Evolutionary conservation across 2,888 invertebrate species (phyloP).

Genomic region (Deilephila porcellus): DNA sequence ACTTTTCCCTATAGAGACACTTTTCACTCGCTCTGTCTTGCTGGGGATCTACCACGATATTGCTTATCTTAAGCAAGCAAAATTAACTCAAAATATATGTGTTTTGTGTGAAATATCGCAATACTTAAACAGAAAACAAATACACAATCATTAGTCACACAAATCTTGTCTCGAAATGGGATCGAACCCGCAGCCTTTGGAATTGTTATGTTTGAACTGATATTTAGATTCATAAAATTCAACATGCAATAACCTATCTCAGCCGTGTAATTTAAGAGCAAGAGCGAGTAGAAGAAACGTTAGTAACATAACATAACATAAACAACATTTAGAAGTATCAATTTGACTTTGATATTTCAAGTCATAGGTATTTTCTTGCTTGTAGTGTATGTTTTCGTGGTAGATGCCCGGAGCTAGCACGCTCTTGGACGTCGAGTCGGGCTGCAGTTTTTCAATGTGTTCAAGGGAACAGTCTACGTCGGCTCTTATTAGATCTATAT

Average conservation of each 20-base stretch:
- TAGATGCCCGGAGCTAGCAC: not conserved
- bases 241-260: too few relatives aligned
- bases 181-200: not conserved
- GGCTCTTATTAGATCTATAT: constrained; percentile 4
- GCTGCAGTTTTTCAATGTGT: constrained; percentile 22
- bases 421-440: not conserved
- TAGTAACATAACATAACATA: too few relatives aligned
- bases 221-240: not conserved
- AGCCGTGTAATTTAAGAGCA: too few relatives aligned
- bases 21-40: constrained; percentile 23
- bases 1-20: constrained; percentile 30
- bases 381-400: not conserved
- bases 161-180: too few relatives aligned
- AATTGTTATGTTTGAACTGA: not conserved
- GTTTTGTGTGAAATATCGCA: too few relatives aligned
- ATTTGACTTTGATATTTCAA: too few relatives aligned
- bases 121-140: too few relatives aligned
- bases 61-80: not conserved
- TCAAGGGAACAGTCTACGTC: constrained; percentile 5
- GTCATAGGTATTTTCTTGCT: too few relatives aligned
- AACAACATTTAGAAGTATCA: too few relatives aligned
- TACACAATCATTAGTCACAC: too few relatives aligned
- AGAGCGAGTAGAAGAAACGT: too few relatives aligned
- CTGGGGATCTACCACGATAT: not conserved
- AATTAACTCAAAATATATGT: too few relatives aligned